Evolutionary conservation across 2,113 vertebrate genomes (phyloP), one percentile per base, ranked within the genome.

Genomic region (Alethe diademata): DNA sequence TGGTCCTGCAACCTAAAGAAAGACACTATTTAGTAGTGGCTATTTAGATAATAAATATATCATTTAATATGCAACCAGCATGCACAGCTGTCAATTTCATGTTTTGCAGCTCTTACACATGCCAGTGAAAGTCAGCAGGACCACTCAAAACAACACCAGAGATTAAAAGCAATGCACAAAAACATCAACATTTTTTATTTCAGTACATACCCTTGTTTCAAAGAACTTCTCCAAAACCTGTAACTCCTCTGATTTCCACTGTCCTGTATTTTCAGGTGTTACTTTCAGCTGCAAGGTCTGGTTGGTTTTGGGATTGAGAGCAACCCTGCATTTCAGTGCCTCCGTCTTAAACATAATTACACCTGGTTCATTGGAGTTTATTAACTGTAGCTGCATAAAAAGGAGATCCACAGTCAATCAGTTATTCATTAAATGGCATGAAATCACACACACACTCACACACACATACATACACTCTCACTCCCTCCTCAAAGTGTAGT

Each of bases 341-440:
- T 99, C 99, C 0, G 99, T 99, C 96, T 99, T 99, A 97, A 99
- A 99, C 99, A 99, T 99, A 95, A 99, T 99, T 38, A 99, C 99
- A 31, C 99, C 99, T 4, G 99, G 99, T 97, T 99, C 99, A 45
- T 99, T 99, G 79, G 99, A 99, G 97, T 99, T 99, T 90, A 99
- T 99, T 56, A 99, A 98, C 80, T 99, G 98, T 81, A 99, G 97
- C 99, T 99, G 94, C 19, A 95, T 31, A 78, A 92, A 92, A 74
- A 95, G 54, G 70, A 90, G 67, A 33, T 80, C 73, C 8, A 20
- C 29, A 88, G 73, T 80, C 58, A 70, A 76, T 90, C 29, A 62
- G 42, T 50, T 11, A 65, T 36, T 94, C 1, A 20, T 47, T 69
- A 73, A 88, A 57, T 12, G 45, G 19, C 38, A 78, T 19, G 15